Evolutionary conservation across 2,888 invertebrate genomes (phyloP), one percentile per base, ranked within the genome.

Genomic region (Lithophane ornitopus): DNA sequence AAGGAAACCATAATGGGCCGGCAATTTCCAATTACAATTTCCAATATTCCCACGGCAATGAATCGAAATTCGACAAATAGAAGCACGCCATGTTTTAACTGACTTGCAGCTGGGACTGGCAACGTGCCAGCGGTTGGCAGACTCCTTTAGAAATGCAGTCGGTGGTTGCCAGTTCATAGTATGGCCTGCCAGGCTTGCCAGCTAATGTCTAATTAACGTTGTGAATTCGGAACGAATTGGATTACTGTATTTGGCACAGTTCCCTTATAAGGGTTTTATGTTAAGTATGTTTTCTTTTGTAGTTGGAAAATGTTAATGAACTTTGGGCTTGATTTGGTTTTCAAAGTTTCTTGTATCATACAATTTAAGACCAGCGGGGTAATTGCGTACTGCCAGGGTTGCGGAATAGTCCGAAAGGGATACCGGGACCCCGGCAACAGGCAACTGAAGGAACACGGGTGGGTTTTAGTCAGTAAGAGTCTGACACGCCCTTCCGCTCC

Each of bases 201-300:
- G 59, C 74, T 81, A 73, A 79, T 75, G 70, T 54, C 80, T 85
- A 85, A 85, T 87, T 85, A 85, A 79, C 74, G 70, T 69, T 58
- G 39, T 22, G 72, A 61, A 85, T 70, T 80, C 28, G 75, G 54
- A 74, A 80, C 75, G 76, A 67, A 76, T 82, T 63, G 76, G 65
- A 76, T 82, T 63, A 71, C 78, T 76, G 66, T 77, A 70, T 78
- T 85, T 87, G 87, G 87, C 87, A 80, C 67, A 82, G 72, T 74
- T 78, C 75, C 77, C 44, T 65, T 54, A 28, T 14, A 49, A 49
- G 22, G 41, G 19, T 67, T 76, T 72, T 41, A 58, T 70, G 70
- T 61, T 63, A 22, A 46, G 28, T 65, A 22, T 56, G 9, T 49
- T 56, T 41, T 72, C 49, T 69, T 76, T 69, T 80, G 46, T 69